Percentiles rank a stretch among this genome's conserved stretches.
These are phyloP conservation scores for Enteromius trimaculatus DNA, from an alignment of 2,797 vertebrate genomes.

Conservation along the genomic window DNA sequence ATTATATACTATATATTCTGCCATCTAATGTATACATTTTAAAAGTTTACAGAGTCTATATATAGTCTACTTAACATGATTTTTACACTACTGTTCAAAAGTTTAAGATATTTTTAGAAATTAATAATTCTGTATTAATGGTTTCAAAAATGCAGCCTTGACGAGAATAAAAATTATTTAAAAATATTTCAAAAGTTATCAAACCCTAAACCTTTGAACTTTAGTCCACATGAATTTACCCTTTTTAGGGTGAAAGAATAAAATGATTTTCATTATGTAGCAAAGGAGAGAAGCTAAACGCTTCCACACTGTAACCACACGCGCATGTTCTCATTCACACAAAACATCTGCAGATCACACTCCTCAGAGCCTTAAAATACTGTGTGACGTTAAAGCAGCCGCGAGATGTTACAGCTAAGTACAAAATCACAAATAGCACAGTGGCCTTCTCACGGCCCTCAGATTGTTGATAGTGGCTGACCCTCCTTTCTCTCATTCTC, in stretches of 20 bases:
- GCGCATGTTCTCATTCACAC: neutral
- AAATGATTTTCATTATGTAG: neutral
- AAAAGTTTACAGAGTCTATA: neutral
- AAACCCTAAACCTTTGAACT: neutral
- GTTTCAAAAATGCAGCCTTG: neutral
- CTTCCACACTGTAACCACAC: neutral
- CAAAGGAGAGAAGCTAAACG: neutral
- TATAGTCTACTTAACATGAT: neutral
- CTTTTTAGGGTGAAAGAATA: neutral
- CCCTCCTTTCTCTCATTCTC: constrained; percentile 66
- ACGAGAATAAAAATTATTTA: neutral
- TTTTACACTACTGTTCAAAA: neutral
- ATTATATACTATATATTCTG: neutral
- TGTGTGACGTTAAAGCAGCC: constrained; percentile 21
- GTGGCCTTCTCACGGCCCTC: constrained; percentile 78
- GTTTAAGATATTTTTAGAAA: neutral
- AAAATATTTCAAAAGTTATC: neutral
- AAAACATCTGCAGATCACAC: neutral
- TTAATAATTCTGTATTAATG: no score
- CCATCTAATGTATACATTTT: neutral
- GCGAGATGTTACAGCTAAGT: constrained; percentile 71
- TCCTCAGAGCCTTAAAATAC: constrained; percentile 31
- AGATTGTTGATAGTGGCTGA: constrained; percentile 79
- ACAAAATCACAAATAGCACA: constrained; percentile 73
- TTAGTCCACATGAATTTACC: neutral